Evolutionary conservation across 1,140 invertebrate species (phyloP).

Genomic region (Mamestra configurata): DNA sequence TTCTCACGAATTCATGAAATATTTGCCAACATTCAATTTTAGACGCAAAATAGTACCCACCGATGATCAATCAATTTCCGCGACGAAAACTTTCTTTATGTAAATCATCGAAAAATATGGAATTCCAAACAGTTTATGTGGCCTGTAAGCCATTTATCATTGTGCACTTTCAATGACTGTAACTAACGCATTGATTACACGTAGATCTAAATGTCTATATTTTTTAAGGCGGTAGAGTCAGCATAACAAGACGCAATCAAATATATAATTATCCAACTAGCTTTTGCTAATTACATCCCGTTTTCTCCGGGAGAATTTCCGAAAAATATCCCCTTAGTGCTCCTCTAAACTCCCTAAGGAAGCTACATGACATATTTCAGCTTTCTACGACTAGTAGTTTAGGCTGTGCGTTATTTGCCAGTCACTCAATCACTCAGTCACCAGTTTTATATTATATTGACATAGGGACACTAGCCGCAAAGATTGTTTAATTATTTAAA

Average conservation of each 20-base stretch:
- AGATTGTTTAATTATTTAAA: too few species aligned
- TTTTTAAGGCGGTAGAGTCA: neutral
- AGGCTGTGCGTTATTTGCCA: too few species aligned
- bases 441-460: too few species aligned
- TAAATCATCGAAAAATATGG: constrained; percentile 23
- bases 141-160: constrained; percentile 6
- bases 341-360: too few species aligned
- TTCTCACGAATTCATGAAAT: neutral
- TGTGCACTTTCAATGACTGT: constrained; percentile 15
- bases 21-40: neutral
- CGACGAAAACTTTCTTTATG: constrained; percentile 34
- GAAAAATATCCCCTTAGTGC: too few species aligned
- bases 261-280: too few species aligned
- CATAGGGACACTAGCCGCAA: too few species aligned
- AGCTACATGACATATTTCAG: too few species aligned
- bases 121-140: constrained; percentile 13
- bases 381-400: too few species aligned
- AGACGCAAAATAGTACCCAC: neutral
- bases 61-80: constrained; percentile 16
- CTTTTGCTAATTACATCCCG: too few species aligned
- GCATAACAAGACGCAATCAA: neutral
- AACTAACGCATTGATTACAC: neutral
- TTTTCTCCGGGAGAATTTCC: too few species aligned
- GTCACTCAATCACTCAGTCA: too few species aligned
- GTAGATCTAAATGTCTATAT: neutral